Conservation (phyloP, 2,888 invertebrate species). For the Pseudococcus longispinus region DNA sequence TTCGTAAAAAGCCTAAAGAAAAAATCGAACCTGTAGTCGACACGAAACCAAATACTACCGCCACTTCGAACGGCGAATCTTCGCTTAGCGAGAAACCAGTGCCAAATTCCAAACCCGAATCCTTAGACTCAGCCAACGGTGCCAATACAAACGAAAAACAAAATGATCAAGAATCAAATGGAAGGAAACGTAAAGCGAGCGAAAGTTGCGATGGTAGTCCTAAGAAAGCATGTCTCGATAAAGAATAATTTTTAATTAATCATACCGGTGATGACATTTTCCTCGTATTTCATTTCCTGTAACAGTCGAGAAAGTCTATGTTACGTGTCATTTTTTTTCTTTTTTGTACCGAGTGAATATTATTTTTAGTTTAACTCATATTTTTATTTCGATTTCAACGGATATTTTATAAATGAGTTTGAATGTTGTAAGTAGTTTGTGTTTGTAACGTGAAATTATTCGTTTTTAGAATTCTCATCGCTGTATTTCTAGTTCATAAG, state of each 20-base stretch:
- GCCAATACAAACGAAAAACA: neutral
- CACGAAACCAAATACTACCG: neutral
- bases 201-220: neutral
- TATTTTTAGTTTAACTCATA: neutral
- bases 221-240: neutral
- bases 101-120: neutral
- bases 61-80: neutral
- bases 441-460: neutral
- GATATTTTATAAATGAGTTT: neutral
- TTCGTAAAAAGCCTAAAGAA: constrained; percentile 73
- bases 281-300: neutral
- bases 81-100: neutral
- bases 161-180: neutral
- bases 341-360: neutral
- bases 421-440: neutral
- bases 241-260: neutral
- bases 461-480: neutral
- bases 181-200: neutral
- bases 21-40: neutral
- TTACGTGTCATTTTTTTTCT: neutral
- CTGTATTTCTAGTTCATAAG: no score
- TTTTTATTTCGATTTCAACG: neutral
- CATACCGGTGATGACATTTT: neutral
- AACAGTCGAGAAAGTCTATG: neutral
- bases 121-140: no score